Percentiles rank a stretch among this genome's conserved stretches.
Evolutionary conservation across 2,888 invertebrate genomes (phyloP).

Genomic region (Aspidiotus destructor): DNA sequence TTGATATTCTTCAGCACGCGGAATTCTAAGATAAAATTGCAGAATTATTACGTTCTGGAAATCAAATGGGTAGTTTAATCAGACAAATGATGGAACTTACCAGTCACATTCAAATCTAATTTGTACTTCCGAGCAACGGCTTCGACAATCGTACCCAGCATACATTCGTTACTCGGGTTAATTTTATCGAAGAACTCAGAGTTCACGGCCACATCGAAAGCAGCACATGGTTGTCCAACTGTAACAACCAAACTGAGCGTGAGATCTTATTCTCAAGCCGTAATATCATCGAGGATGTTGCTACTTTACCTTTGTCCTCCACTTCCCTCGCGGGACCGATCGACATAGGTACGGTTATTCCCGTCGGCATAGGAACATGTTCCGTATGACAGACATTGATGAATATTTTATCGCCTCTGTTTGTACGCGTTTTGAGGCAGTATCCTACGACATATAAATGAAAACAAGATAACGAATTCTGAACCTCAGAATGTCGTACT

Average conservation of each 20-base stretch:
- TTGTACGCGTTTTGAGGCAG: constrained; percentile 64
- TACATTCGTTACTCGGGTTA: constrained; percentile 73
- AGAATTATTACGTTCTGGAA: not conserved
- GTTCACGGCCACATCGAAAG: constrained; percentile 76
- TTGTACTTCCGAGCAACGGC: constrained; percentile 70
- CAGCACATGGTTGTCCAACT: constrained; percentile 60
- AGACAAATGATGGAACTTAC: not conserved
- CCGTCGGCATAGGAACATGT: constrained; percentile 61
- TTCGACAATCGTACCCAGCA: constrained; percentile 68
- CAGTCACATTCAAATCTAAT: constrained; percentile 49
- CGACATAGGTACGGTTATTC: constrained; percentile 78
- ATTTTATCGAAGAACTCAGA: constrained; percentile 54
- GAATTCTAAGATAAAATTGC: not conserved
- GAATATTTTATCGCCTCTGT: constrained; percentile 63
- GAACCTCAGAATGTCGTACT: not conserved
- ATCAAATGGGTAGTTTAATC: not conserved
- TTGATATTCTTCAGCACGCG: constrained; percentile 14
- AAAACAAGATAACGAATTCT: not conserved
- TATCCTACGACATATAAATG: constrained; percentile 50
- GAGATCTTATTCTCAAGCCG: not conserved
- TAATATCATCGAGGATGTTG: not conserved
- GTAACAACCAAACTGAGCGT: constrained; percentile 40
- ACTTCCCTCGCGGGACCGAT: constrained; percentile 72
- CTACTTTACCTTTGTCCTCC: constrained; percentile 55
- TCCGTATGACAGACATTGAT: constrained; percentile 75